phyloP scores from a whole-genome alignment of 2,113 vertebrate species.

The Carollia perspicillata region DNA sequence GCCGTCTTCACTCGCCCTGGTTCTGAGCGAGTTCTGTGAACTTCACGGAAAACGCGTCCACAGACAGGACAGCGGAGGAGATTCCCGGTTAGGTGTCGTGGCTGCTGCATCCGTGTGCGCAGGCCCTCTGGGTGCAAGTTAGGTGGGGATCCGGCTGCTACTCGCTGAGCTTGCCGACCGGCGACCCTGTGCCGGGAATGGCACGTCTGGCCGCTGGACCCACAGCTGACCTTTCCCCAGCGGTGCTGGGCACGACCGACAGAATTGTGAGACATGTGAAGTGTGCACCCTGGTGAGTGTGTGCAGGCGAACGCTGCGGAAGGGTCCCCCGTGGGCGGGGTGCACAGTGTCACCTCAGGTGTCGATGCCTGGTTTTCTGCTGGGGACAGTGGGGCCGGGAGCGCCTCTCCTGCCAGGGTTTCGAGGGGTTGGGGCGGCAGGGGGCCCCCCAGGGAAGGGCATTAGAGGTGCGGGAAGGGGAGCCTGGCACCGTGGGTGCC shows the following conservation, averaged over 20 bases:
- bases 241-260: rapidly evolving
- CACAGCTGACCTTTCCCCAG: not conserved
- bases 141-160: not conserved
- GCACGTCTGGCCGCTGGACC: not conserved
- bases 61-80: not conserved
- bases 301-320: not conserved
- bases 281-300: not conserved
- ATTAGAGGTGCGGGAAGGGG: no score
- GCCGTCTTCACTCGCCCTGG: not conserved
- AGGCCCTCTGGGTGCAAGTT: not conserved
- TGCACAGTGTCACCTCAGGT: rapidly evolving
- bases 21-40: not conserved
- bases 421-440: not conserved
- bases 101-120: rapidly evolving
- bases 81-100: not conserved
- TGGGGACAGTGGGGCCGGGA: not conserved
- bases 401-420: not conserved
- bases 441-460: not conserved
- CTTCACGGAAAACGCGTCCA: not conserved
- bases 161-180: not conserved
- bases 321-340: not conserved
- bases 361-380: not conserved
- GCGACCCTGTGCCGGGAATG: not conserved
- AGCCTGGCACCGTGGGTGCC: rapidly evolving
- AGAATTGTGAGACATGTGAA: not conserved